Conservation (phyloP, 1,140 invertebrate species). For the Plectus sambesii region DNA sequence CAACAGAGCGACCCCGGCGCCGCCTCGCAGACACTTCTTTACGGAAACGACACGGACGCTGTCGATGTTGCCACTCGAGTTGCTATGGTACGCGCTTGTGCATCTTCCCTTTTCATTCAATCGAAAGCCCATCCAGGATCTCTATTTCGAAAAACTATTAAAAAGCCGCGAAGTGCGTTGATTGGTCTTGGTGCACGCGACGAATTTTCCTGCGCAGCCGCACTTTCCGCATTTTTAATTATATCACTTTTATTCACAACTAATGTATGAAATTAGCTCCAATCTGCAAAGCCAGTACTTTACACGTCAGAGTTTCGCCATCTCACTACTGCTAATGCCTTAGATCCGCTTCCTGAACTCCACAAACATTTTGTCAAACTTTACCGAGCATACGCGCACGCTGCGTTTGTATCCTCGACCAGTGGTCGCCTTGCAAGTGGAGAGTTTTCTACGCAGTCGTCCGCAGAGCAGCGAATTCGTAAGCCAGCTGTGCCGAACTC, state of each 20-base stretch:
- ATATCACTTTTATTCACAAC: too few relatives aligned
- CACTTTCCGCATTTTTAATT: too few relatives aligned
- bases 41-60: slow-evolving; percentile 72
- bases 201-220: too few relatives aligned
- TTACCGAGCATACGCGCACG: slow-evolving; percentile 91
- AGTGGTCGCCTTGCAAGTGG: slow-evolving; percentile 96
- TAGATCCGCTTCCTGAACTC: slow-evolving; percentile 94
- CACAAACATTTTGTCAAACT: slow-evolving; percentile 87
- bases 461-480: slow-evolving; percentile 68
- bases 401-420: slow-evolving; percentile 88
- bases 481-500: slow-evolving; percentile 63
- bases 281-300: neutral
- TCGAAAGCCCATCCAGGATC: too few relatives aligned
- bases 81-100: slow-evolving; percentile 67
- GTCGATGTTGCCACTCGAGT: slow-evolving; percentile 96
- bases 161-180: too few relatives aligned
- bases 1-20: too few relatives aligned
- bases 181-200: too few relatives aligned
- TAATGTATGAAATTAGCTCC: too few relatives aligned
- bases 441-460: slow-evolving; percentile 85
- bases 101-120: too few relatives aligned
- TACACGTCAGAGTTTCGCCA: too few relatives aligned
- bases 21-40: too few relatives aligned
- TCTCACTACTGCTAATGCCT: slow-evolving; percentile 20
- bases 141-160: too few relatives aligned